These are phyloP conservation scores for Toxotes lorentzi DNA, from an alignment of 2,797 vertebrate species.

Conservation along the genomic window DNA sequence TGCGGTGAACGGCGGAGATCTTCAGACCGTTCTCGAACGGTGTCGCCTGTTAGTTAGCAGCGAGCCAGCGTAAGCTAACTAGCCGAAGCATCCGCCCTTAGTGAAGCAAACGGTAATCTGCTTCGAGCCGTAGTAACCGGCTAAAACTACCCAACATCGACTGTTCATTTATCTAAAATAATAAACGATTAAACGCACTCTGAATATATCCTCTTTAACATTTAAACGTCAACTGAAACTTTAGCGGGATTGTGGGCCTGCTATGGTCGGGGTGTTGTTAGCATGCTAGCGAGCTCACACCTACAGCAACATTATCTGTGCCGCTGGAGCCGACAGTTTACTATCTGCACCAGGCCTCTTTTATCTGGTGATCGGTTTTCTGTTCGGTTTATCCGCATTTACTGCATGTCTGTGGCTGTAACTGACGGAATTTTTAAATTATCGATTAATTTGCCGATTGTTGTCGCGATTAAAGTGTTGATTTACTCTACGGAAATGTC, in stretches of 20 bases:
- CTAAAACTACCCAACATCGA: background rate
- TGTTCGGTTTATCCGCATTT: conserved; percentile 42
- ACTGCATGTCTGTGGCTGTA: background rate
- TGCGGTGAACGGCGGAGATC: rapidly evolving
- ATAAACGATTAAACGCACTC: rapidly evolving
- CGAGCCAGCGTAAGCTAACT: conserved; percentile 42
- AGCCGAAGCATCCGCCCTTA: conserved; percentile 79
- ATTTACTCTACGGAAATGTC: background rate
- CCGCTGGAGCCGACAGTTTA: conserved; percentile 15
- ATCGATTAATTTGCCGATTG: too few relatives aligned
- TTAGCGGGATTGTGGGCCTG: background rate
- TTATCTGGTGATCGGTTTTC: conserved; percentile 55
- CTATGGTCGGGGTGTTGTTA: conserved; percentile 38
- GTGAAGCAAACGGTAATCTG: conserved; percentile 16
- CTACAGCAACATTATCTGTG: conserved; percentile 22
- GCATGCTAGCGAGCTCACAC: conserved; percentile 19
- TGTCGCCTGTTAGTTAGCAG: conserved; percentile 18
- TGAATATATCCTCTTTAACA: rapidly evolving
- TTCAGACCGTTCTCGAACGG: background rate
- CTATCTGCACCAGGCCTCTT: conserved; percentile 67
- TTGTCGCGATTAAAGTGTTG: too few relatives aligned
- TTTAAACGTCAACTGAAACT: background rate
- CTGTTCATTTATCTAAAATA: background rate
- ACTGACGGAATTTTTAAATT: background rate
- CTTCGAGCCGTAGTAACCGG: conserved; percentile 4